A percentile compares a stretch with the other conserved stretches of the same genome.
Evolutionary conservation across 1,140 invertebrate genomes (phyloP).

Genomic region (Mercenaria mercenaria): DNA sequence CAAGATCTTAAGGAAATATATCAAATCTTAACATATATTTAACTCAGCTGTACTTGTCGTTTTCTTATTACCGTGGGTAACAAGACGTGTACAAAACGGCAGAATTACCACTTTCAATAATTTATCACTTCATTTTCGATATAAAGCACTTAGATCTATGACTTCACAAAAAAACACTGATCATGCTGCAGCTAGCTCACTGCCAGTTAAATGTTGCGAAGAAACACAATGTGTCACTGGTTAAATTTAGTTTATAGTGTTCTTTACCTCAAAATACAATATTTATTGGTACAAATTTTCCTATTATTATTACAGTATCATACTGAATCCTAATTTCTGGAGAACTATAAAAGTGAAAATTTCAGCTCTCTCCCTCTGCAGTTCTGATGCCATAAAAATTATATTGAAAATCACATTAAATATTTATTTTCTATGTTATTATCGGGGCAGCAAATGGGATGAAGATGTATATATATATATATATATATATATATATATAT

Average conservation of each 20-base stretch:
- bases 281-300: no score
- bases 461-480: no score
- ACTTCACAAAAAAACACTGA: background rate
- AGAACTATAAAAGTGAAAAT: no score
- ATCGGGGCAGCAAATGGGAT: no score
- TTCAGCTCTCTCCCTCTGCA: no score
- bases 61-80: background rate
- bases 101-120: slow-evolving; percentile 35
- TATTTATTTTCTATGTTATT: no score
- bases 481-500: no score
- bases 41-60: slow-evolving; percentile 22
- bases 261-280: no score
- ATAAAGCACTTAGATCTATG: slow-evolving; percentile 41
- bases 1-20: background rate
- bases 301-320: no score
- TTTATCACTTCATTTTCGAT: slow-evolving; percentile 42
- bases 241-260: background rate
- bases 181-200: background rate
- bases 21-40: slow-evolving; percentile 48
- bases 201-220: background rate
- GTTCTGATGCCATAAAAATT: no score
- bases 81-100: slow-evolving; percentile 29
- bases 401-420: no score
- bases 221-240: background rate
- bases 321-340: no score